Conservation (phyloP, 1,140 invertebrate genomes). For the Drosophila dunni region DNA sequence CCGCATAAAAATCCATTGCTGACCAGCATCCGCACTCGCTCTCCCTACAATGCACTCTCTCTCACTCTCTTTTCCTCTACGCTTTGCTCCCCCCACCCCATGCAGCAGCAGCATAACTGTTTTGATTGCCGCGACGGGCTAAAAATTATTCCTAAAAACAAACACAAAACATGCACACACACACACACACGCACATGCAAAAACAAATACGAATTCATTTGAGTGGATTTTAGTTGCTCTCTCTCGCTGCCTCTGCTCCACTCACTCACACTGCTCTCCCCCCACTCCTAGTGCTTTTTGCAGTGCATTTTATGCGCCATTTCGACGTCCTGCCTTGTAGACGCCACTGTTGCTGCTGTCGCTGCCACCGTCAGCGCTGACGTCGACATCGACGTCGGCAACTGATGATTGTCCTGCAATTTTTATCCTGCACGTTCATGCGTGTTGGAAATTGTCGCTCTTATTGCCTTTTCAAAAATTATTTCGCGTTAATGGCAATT, state of each 20-base stretch:
- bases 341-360: constrained; percentile 13
- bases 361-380: neutral
- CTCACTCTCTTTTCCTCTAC: constrained; percentile 51
- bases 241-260: neutral
- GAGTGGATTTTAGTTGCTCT: constrained; percentile 70
- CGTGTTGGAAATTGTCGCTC: constrained; percentile 75
- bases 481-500: constrained; percentile 82
- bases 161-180: constrained; percentile 33
- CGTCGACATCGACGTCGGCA: neutral
- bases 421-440: constrained; percentile 66
- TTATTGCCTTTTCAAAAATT: constrained; percentile 80
- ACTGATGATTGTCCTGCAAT: constrained; percentile 76
- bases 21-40: neutral
- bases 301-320: constrained; percentile 69
- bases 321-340: constrained; percentile 31
- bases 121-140: constrained; percentile 67
- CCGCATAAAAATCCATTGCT: constrained; percentile 73
- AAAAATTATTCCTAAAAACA: constrained; percentile 76
- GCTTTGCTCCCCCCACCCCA: constrained; percentile 30
- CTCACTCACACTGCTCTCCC: constrained; percentile 30
- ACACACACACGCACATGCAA: constrained; percentile 24
- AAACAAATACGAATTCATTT: constrained; percentile 79
- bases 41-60: neutral
- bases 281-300: constrained; percentile 68
- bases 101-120: constrained; percentile 41